Evolutionary conservation across 2,888 invertebrate genomes (phyloP).

Genomic region (Ichneumoninae sp.): DNA sequence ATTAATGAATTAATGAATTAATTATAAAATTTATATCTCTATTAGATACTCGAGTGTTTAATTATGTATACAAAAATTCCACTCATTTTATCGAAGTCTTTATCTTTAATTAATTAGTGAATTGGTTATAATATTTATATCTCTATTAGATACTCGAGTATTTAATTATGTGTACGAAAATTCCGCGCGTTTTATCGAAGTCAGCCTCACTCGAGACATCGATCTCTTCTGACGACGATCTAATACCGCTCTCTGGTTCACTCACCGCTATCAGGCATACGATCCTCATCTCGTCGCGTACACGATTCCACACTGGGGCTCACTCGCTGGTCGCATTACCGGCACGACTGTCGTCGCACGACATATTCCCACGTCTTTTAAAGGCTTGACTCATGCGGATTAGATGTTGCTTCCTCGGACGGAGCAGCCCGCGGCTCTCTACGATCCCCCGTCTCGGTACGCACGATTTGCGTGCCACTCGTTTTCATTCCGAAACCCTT

Average conservation of each 20-base stretch:
- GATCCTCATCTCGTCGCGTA: constrained; percentile 76
- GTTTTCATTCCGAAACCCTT: constrained; percentile 39
- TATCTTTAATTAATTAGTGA: background rate
- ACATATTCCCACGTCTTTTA: constrained; percentile 76
- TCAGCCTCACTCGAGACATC: constrained; percentile 3
- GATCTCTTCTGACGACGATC: constrained; percentile 10
- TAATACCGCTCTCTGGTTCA: constrained; percentile 54
- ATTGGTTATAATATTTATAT: background rate
- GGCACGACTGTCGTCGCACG: constrained; percentile 72
- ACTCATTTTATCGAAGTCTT: background rate
- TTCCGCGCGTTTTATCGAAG: constrained; percentile 7
- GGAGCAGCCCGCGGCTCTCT: constrained; percentile 35
- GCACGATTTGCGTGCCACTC: constrained; percentile 29
- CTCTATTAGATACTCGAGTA: background rate
- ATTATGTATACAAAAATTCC: background rate
- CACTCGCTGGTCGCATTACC: constrained; percentile 73
- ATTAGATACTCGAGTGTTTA: background rate
- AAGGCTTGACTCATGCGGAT: constrained; percentile 71
- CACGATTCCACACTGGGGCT: constrained; percentile 71
- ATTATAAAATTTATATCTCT: background rate
- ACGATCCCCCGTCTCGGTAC: constrained; percentile 25
- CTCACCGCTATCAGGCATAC: constrained; percentile 78
- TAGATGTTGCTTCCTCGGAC: constrained; percentile 58
- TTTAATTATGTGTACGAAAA: background rate
- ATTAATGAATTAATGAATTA: background rate